Percentiles rank a stretch among this genome's conserved stretches.
Evolutionary conservation across 2,888 invertebrate species (phyloP).

Genomic region (Formica aserva): DNA sequence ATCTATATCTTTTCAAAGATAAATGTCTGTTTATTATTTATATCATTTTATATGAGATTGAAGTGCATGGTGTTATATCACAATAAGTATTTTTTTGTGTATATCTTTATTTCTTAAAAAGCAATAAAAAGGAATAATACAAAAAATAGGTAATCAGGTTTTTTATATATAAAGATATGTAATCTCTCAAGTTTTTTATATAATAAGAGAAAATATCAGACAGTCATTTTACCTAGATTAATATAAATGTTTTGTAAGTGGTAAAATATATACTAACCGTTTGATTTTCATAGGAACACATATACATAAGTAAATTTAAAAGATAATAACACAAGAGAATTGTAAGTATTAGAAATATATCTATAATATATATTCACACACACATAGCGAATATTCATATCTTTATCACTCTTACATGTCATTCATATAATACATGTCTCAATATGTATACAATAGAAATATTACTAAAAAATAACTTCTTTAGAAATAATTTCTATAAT

Average conservation of each 20-base stretch:
- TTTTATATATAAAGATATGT: not conserved
- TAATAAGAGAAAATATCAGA: not conserved
- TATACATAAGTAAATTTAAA: not conserved
- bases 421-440: too few species aligned
- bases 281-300: not conserved
- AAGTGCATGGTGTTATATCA: not conserved
- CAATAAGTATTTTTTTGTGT: not conserved
- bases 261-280: not conserved
- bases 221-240: not conserved
- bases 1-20: not conserved
- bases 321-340: not conserved
- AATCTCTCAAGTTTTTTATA: not conserved
- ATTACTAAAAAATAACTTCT: not conserved
- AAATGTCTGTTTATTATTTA: not conserved
- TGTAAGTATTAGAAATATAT: not conserved
- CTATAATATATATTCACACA: not conserved
- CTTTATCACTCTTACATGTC: not conserved
- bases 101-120: not conserved
- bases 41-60: not conserved
- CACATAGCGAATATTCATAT: slow-evolving; percentile 12
- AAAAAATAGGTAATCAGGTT: not conserved
- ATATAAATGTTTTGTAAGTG: not conserved
- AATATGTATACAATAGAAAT: not conserved
- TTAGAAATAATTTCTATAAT: not conserved
- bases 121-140: not conserved